phyloP scores from a whole-genome alignment of 2,113 vertebrate genomes.

The Apteryx owenii region DNA sequence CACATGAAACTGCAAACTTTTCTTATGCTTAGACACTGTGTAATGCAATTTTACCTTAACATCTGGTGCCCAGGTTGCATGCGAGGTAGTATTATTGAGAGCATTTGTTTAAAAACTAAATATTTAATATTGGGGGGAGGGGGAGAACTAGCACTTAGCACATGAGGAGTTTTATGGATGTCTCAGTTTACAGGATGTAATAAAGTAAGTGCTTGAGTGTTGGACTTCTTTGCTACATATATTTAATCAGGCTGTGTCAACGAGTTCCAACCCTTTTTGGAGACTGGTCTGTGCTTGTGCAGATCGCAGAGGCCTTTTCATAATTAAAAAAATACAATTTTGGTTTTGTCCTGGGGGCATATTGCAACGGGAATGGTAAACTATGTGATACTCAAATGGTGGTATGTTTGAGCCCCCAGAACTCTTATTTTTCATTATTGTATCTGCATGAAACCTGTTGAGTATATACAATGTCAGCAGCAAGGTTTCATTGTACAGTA shows the following conservation, averaged over 20 bases:
- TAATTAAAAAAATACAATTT: conserved; percentile 66
- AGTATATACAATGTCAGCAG: conserved; percentile 49
- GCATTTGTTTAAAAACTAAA: conserved; percentile 77
- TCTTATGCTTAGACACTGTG: conserved; percentile 58
- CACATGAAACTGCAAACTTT: conserved; percentile 68
- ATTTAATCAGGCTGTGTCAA: conserved; percentile 68
- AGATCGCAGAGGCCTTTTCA: conserved; percentile 36
- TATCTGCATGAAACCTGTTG: conserved; percentile 67
- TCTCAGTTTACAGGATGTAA: conserved; percentile 76
- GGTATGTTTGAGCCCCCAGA: conserved; percentile 30
- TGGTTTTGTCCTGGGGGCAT: conserved; percentile 51
- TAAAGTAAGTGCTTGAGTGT: conserved; percentile 70
- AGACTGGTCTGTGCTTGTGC: conserved; percentile 41
- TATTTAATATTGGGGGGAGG: conserved; percentile 64
- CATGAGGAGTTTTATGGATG: conserved; percentile 71
- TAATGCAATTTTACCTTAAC: conserved; percentile 70
- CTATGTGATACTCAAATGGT: not conserved
- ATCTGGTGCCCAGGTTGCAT: conserved; percentile 80
- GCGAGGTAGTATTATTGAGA: conserved; percentile 69
- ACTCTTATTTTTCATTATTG: conserved; percentile 67
- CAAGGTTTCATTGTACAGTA: conserved; percentile 48
- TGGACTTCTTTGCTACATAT: conserved; percentile 71
- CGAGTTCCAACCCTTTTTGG: conserved; percentile 34
- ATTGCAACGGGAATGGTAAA: not conserved
- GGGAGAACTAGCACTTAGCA: conserved; percentile 64